Evolutionary conservation across 2,888 invertebrate genomes (phyloP), one percentile per base, ranked within the genome.

Genomic region (Tetragonula carbonaria): DNA sequence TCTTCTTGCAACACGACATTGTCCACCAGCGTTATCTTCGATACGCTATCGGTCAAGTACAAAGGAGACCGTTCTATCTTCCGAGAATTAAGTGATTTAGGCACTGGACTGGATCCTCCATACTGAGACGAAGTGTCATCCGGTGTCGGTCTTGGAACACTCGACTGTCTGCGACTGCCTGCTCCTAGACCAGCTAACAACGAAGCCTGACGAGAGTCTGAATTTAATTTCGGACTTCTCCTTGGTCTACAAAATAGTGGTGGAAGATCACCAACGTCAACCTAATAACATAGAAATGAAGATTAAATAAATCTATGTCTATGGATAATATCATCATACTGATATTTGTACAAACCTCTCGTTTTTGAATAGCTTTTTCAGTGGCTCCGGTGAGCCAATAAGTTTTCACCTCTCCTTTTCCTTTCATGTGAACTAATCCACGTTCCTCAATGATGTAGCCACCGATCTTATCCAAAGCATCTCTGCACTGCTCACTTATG

Each of bases 191-290:
- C 96, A 91, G 97, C 97, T 93, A 97, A 96, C 65, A 97, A 95
- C 6, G 97, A 97, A 0, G 97, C 96, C 90, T 97, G 97, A 68
- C 98, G 95, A 0, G 97, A 97, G 89, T 97, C 97, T n/a, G 96
- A 95, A 76, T 97, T 96, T 82, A 97, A 95, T 89, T 97, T 96
- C 0, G 98, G 98, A 94, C 97, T 97, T 87, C 97, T 96, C 38
- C 97, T 95, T 53, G 98, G 98, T 63, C 98, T 96, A 92, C 98
- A 97, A 94, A 98, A 98, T 68, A 98, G 94, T 0, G 98, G 98
- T 11, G 97, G 97, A 45, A 94, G 89, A 82, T 93, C 94, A 70
- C 91, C 92, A 5, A 93, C 90, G 78, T 94, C 93, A n/a, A 94
- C 94, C 94, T 94, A 76, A 45, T n/a, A 71, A 57, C 45, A 55